phyloP scores from a whole-genome alignment of 2,888 invertebrate genomes.

The Drosophila lacicola region DNA sequence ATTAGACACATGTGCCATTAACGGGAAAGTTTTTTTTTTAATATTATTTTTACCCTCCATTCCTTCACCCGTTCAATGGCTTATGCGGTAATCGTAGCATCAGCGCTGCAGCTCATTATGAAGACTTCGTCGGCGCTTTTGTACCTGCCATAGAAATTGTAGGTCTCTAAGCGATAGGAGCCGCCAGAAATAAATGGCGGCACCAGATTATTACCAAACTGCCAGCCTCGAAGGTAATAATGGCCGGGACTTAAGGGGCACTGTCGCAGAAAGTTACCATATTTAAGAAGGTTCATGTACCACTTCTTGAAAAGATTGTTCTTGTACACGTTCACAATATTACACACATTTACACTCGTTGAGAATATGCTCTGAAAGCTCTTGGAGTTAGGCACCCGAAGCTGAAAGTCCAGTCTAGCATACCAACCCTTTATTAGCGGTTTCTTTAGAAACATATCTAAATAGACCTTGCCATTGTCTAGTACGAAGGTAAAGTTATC shows the following conservation, averaged over 20 bases:
- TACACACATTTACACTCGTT: constrained; percentile 64
- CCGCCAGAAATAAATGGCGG: constrained; percentile 57
- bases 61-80: neutral
- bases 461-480: constrained; percentile 30
- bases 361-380: constrained; percentile 63
- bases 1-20: neutral
- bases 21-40: neutral
- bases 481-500: constrained; percentile 43
- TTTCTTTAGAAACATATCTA: constrained; percentile 44
- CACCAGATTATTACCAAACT: constrained; percentile 42
- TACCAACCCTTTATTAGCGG: constrained; percentile 40
- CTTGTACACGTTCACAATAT: constrained; percentile 48
- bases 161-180: constrained; percentile 50
- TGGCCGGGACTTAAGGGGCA: constrained; percentile 52
- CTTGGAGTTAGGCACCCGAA: constrained; percentile 49
- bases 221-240: constrained; percentile 52
- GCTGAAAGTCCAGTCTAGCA: constrained; percentile 49
- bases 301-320: constrained; percentile 57
- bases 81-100: constrained; percentile 1
- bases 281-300: constrained; percentile 54
- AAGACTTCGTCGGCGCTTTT: constrained; percentile 16
- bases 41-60: neutral
- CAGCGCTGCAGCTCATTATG: constrained; percentile 8
- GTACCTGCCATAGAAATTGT: constrained; percentile 46
- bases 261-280: constrained; percentile 60